Evolutionary conservation across 2,113 vertebrate genomes (phyloP), one percentile per base, ranked within the genome.

Genomic region (Carlito syrichta): DNA sequence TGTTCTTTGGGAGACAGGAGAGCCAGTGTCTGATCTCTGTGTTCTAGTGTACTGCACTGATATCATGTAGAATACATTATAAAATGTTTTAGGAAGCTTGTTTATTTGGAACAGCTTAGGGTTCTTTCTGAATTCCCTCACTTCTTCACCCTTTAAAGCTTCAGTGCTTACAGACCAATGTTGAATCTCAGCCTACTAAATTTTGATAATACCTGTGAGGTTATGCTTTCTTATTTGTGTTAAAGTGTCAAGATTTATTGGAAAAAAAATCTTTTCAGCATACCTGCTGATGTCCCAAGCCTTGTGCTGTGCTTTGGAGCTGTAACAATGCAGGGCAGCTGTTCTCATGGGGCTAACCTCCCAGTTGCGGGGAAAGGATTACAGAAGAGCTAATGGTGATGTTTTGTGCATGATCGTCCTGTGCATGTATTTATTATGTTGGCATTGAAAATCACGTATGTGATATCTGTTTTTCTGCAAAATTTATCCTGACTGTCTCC

Each of bases 171-270:
- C 0, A 38, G 58, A 66, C 38, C 30, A 69, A 8, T 50, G n/a
- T 30, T 63, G 38, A 90, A 45, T 96, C 76, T 89, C 79, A 48
- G 68, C 35, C 48, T 60, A 38, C 58, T 84, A 78, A 73, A 73
- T 90, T 78, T 71, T 89, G 84, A 16, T 92, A 84, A 66, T 68
- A 50, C 12, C 13, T 63, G 17, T 95, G n/a, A 90, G 68, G 13
- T 73, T 92, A 10, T 62, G 83, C 56, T 94, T 94, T 73, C 74
- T 81, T 77, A n/a, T 25, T 79, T 88, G 19, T 85, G 27, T 89
- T 85, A 63, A 93, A 89, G 22, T 96, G 32, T 69, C 38, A 93
- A 79, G 45, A 93, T 84, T 54, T 87, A 74, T n/a, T 82, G 76
- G 38, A 48, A 48, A 48, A 76, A 48, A 93, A 45, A 14, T 45